A percentile compares a stretch with the other conserved stretches of the same genome.
Evolutionary conservation across 2,888 invertebrate genomes (phyloP).

Genomic region (Sussaba pulchella): DNA sequence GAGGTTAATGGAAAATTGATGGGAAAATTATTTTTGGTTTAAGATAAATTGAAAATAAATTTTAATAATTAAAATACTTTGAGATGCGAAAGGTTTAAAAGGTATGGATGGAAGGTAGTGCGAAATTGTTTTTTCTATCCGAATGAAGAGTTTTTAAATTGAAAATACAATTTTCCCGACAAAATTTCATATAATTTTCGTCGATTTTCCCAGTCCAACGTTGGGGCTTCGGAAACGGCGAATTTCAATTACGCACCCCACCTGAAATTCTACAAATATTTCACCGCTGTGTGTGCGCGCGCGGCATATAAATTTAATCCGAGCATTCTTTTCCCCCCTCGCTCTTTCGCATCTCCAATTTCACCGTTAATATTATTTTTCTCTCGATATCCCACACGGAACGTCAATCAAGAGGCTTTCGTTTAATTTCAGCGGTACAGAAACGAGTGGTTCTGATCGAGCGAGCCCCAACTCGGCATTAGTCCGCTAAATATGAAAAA

Average conservation of each 20-base stretch:
- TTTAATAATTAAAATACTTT: no score
- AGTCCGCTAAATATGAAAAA: slow-evolving; percentile 2
- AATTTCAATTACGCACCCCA: background rate
- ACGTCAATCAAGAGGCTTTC: background rate
- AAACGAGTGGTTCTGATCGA: background rate
- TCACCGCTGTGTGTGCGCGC: no score
- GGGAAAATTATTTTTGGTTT: no score
- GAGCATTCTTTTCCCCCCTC: background rate
- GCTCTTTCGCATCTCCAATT: background rate
- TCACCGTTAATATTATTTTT: slow-evolving; percentile 1
- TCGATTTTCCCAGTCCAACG: background rate
- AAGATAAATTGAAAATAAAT: no score
- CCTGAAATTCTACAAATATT: background rate
- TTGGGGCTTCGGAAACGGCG: background rate
- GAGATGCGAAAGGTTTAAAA: no score
- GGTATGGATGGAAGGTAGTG: no score
- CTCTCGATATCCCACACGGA: background rate
- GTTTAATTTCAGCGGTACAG: background rate
- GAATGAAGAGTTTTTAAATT: no score
- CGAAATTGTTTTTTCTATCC: background rate
- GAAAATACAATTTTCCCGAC: background rate
- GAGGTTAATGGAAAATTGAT: no score
- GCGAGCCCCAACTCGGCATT: background rate
- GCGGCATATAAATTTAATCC: background rate
- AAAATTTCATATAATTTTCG: background rate